A percentile compares a stretch with the other conserved stretches of the same genome.
These are phyloP conservation scores for Ptychobarbus kaznakovi DNA, from an alignment of 2,797 vertebrate genomes.

Conservation along the genomic window DNA sequence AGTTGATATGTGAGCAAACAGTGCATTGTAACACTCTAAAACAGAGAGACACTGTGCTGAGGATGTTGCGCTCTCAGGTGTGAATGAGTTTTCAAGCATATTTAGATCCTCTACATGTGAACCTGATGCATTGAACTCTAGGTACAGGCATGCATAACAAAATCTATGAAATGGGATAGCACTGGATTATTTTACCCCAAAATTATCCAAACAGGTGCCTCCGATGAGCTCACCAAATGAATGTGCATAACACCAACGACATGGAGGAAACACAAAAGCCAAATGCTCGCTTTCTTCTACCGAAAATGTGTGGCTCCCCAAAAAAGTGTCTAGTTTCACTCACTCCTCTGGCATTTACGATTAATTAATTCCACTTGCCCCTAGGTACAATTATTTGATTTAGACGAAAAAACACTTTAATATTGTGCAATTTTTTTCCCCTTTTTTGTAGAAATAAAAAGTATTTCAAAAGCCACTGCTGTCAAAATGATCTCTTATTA, in stretches of 20 bases:
- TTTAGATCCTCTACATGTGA: conserved; percentile 12
- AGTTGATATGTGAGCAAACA: not conserved
- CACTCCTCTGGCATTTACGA: conserved; percentile 69
- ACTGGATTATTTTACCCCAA: conserved; percentile 56
- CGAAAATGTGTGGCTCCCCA: conserved; percentile 64
- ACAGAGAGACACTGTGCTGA: conserved; percentile 1
- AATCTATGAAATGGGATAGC: conserved; percentile 47
- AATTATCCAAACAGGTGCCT: conserved; percentile 55
- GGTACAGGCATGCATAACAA: conserved; percentile 44
- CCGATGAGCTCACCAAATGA: conserved; percentile 69
- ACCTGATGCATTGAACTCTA: conserved; percentile 28
- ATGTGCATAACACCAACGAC: conserved; percentile 69
- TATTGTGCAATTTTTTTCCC: conserved; percentile 61
- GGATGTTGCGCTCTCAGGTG: conserved; percentile 19
- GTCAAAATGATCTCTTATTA: conserved; percentile 71
- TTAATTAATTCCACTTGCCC: conserved; percentile 63
- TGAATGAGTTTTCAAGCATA: conserved; percentile 27
- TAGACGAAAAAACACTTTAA: conserved; percentile 65
- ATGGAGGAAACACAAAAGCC: conserved; percentile 69
- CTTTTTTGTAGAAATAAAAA: conserved; percentile 53
- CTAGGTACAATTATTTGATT: conserved; percentile 64
- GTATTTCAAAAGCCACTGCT: conserved; percentile 39
- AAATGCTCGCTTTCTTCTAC: conserved; percentile 67
- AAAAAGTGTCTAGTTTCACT: conserved; percentile 72
- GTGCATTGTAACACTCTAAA: conserved; percentile 1